phyloP scores from a whole-genome alignment of 2,797 vertebrate species.

The Bufotes viridis region DNA sequence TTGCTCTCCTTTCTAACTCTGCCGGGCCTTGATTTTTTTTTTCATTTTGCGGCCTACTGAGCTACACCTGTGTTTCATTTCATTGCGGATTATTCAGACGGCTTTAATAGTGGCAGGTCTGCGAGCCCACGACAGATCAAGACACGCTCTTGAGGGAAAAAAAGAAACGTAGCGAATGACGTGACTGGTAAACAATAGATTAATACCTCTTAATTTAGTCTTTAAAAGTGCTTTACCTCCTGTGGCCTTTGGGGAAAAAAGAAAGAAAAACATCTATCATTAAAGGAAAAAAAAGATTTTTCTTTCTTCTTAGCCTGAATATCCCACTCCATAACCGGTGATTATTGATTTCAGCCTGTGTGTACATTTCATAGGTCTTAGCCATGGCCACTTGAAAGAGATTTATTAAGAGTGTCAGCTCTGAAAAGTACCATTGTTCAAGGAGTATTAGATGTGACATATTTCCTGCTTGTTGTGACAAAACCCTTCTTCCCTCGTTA shows the following conservation, averaged over 20 bases:
- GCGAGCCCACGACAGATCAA: constrained; percentile 70
- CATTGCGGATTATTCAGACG: constrained; percentile 70
- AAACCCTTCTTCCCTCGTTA: constrained; percentile 40
- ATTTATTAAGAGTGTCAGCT: constrained; percentile 47
- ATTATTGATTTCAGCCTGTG: constrained; percentile 69
- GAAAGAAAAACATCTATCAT: constrained; percentile 61
- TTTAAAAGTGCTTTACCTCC: constrained; percentile 68
- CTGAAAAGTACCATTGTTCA: constrained; percentile 51
- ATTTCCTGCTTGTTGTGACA: constrained; percentile 29
- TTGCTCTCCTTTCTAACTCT: constrained; percentile 76
- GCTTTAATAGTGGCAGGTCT: constrained; percentile 69
- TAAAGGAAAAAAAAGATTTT: constrained; percentile 58
- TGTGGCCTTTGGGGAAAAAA: constrained; percentile 66
- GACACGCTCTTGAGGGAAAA: constrained; percentile 67
- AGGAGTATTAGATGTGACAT: constrained; percentile 37
- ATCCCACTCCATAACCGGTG: constrained; percentile 59
- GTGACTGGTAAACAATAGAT: constrained; percentile 67
- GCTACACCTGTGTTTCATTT: constrained; percentile 70
- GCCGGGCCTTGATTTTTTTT: constrained; percentile 58
- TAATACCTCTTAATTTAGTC: constrained; percentile 73
- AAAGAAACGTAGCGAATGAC: constrained; percentile 71
- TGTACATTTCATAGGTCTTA: constrained; percentile 71
- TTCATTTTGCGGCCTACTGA: constrained; percentile 64
- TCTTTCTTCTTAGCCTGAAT: constrained; percentile 31
- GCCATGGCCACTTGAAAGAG: constrained; percentile 63